Evolutionary conservation across 2,888 invertebrate species (phyloP), one percentile per base, ranked within the genome.

Genomic region (Drosophila imparisetae): DNA sequence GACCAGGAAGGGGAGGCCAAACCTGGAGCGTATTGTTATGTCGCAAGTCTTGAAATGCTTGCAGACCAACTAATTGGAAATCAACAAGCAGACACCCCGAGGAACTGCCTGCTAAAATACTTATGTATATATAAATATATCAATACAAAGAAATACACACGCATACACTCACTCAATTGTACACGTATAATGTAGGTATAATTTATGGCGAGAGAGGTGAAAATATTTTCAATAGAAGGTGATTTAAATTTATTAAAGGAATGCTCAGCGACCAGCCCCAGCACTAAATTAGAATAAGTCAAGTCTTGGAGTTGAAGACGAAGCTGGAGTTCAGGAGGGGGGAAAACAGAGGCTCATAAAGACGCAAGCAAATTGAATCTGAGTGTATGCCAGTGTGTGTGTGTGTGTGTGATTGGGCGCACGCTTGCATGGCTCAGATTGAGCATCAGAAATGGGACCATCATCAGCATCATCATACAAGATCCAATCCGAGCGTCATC

Each of bases 231-330:
- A 90, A 86, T 87, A 87, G 90, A 89, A 85, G 86, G 86, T 87
- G 86, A 90, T 87, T 87, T 90, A 87, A 87, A 87, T 87, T 87
- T 87, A 90, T 87, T 86, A 90, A 86, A 86, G 90, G 87, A 86
- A 90, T 90, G 85, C 89, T 86, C 84, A 88, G 45, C 86, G 86
- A 87, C 79, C 84, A 82, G 88, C 82, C 76, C 66, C 73, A 78
- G 85, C 90, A 89, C 90, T 85, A 85, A 85, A 85, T 85, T 85
- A 85, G 85, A 85, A 90, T 85, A 89, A 86, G 90, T 74, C 86
- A 68, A 68, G 40, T 45, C 40, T 32, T 54, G 27, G 42, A 30
- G 55, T 18, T 36, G 57, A 11, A 42, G 29, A n/a, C 13, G 4
- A n/a, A 38, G 40, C 38, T 11, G 40, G 24, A 34, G 74, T 80